Conservation (phyloP, 2,113 vertebrate species). For the Stegostoma tigrinum region DNA sequence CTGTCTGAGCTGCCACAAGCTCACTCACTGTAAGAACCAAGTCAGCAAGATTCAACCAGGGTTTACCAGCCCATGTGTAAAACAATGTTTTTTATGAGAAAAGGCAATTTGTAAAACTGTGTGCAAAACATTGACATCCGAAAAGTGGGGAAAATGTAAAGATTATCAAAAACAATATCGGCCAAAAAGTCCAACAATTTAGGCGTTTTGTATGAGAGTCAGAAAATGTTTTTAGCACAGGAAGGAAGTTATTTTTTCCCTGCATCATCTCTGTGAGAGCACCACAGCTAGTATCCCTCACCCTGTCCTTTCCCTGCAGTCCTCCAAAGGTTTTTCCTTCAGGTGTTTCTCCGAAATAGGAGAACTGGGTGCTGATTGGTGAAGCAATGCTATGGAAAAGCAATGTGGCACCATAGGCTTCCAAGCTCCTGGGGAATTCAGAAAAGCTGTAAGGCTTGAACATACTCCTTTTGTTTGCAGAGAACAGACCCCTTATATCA, state of each 20-base stretch:
- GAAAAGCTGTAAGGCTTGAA: too few species aligned
- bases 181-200: not conserved
- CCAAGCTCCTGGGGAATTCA: too few species aligned
- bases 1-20: slow-evolving; percentile 48
- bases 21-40: not conserved
- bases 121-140: not conserved
- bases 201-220: not conserved
- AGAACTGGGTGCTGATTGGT: too few species aligned
- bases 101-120: not conserved
- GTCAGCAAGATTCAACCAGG: not conserved
- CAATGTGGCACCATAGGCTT: too few species aligned
- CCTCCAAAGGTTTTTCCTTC: too few species aligned
- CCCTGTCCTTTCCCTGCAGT: too few species aligned
- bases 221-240: not conserved
- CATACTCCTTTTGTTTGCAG: too few species aligned
- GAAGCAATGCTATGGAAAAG: too few species aligned
- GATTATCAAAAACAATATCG: not conserved
- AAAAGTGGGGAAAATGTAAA: not conserved
- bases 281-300: too few species aligned
- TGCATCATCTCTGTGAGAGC: too few species aligned
- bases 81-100: not conserved
- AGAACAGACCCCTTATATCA: too few species aligned
- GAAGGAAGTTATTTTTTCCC: not conserved
- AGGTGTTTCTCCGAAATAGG: too few species aligned
- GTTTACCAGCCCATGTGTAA: not conserved